These are phyloP conservation scores for Muscicapa comitata DNA, from an alignment of 2,797 vertebrate species.

Conservation along the genomic window DNA sequence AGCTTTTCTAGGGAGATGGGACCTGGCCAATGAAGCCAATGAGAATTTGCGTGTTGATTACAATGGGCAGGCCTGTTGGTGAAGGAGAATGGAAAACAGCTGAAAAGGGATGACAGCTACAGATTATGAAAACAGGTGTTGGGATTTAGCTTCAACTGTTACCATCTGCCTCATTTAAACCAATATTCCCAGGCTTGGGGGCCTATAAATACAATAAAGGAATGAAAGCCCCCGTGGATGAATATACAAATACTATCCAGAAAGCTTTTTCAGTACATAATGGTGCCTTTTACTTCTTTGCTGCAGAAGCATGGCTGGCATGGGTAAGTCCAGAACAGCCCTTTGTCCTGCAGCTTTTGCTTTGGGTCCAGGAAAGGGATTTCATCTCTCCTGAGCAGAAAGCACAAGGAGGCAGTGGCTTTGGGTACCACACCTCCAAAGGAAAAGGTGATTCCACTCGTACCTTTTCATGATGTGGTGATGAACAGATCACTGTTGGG, in stretches of 20 bases:
- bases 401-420: neutral
- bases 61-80: neutral
- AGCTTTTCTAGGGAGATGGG: neutral
- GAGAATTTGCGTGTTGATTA: neutral
- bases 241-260: neutral
- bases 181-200: neutral
- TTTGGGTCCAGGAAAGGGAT: neutral
- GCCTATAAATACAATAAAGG: slow-evolving; percentile 10
- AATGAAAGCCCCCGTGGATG: neutral
- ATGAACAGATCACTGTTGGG: neutral
- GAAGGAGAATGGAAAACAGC: neutral
- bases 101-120: slow-evolving; percentile 24
- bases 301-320: neutral
- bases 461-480: neutral
- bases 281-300: neutral
- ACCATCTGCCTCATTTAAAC: neutral
- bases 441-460: neutral
- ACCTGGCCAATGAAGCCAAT: neutral
- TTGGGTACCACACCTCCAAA: neutral
- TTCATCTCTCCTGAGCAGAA: neutral
- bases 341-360: neutral
- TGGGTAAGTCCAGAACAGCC: neutral
- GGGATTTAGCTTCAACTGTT: slow-evolving; percentile 19
- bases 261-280: neutral
- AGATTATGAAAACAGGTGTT: slow-evolving; percentile 13